Conservation (phyloP, 1,140 invertebrate genomes). For the Zophobas morio region DNA sequence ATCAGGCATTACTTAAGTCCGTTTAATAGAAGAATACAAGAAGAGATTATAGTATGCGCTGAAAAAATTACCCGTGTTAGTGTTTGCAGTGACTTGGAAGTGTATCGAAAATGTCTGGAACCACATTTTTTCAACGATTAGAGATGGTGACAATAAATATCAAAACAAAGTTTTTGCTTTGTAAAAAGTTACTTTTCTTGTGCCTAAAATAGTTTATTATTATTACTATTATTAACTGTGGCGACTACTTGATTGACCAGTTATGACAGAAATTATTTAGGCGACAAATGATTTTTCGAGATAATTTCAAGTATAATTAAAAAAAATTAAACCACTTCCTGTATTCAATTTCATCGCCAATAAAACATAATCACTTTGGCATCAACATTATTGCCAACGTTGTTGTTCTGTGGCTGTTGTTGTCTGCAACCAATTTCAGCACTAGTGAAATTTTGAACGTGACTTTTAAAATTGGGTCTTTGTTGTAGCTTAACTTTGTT, state of each 20-base stretch:
- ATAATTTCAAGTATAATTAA: too few relatives aligned
- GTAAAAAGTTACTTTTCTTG: neutral
- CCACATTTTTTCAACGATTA: neutral
- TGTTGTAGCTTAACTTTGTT: neutral
- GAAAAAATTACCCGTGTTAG: neutral
- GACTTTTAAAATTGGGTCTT: neutral
- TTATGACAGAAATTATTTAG: too few relatives aligned
- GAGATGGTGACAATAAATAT: neutral
- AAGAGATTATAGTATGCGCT: neutral
- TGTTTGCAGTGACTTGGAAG: neutral
- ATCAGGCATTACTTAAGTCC: neutral
- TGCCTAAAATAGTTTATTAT: neutral
- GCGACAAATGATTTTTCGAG: too few relatives aligned
- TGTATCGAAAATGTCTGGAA: neutral
- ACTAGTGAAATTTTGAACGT: neutral
- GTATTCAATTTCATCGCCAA: too few relatives aligned
- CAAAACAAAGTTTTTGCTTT: neutral
- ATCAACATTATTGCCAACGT: too few relatives aligned
- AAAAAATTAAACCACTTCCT: too few relatives aligned
- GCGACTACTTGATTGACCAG: too few relatives aligned
- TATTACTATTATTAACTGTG: too few relatives aligned
- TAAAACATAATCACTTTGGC: too few relatives aligned
- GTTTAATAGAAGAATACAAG: neutral
- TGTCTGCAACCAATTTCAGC: too few relatives aligned
- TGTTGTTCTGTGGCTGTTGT: too few relatives aligned